Percentiles rank a stretch among this genome's conserved stretches.
phyloP scores from a whole-genome alignment of 2,113 vertebrate species.

The Spermophilus dauricus region DNA sequence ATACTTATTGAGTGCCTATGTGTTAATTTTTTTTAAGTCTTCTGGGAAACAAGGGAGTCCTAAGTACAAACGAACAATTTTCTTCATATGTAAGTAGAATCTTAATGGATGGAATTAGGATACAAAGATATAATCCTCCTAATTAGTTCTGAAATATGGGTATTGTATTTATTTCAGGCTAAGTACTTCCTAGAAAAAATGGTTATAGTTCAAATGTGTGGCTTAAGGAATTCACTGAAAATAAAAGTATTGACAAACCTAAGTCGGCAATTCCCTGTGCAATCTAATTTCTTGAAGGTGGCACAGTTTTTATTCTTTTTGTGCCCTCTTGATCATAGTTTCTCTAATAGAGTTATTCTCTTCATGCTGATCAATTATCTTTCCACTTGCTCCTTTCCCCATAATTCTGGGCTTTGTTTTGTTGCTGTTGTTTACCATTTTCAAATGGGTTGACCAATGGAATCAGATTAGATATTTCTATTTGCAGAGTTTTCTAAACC shows the following conservation, averaged over 20 bases:
- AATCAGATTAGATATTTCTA: accelerated
- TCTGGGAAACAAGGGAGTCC: background rate
- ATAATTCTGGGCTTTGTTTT: background rate
- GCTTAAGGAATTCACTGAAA: background rate
- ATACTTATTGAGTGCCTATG: accelerated
- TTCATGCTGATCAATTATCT: background rate
- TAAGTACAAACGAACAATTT: accelerated
- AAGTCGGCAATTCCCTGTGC: background rate
- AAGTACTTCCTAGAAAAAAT: too few relatives aligned
- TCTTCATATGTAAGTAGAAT: too few relatives aligned
- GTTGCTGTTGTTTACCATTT: background rate
- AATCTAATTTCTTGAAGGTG: accelerated
- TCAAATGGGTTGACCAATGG: background rate
- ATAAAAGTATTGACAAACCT: background rate
- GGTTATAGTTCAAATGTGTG: background rate
- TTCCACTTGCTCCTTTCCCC: too few relatives aligned
- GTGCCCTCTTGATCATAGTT: accelerated
- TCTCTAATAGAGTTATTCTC: background rate
- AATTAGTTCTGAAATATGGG: background rate
- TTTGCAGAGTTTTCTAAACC: too few relatives aligned
- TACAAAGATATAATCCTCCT: background rate
- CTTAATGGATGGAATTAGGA: too few relatives aligned
- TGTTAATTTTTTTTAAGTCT: background rate
- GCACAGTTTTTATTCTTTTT: background rate
- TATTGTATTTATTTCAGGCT: background rate